phyloP scores from a whole-genome alignment of 2,113 vertebrate species.

The Uria lomvia region DNA sequence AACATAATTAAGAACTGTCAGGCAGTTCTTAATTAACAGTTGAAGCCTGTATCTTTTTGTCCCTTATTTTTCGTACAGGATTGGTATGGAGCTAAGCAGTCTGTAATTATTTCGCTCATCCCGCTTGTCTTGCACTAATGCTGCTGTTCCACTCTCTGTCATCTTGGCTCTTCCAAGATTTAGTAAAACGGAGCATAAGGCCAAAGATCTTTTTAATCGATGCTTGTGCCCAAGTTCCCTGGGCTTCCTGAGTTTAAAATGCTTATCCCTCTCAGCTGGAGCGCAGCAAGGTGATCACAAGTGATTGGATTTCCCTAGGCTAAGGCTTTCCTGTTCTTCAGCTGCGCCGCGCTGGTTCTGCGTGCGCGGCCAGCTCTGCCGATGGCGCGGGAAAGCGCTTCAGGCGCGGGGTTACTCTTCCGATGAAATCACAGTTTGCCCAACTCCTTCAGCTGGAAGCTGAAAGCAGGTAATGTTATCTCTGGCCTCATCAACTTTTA shows the following conservation, averaged over 20 bases:
- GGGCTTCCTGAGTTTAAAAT: background rate
- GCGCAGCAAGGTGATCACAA: background rate
- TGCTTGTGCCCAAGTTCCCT: background rate
- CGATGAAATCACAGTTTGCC: conserved; percentile 23
- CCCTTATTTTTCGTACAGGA: background rate
- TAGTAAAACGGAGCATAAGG: conserved; percentile 7
- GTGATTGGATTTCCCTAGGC: background rate
- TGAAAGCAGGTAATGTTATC: background rate
- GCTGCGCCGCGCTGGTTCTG: background rate
- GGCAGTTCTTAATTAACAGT: conserved; percentile 6
- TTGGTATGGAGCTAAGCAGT: background rate
- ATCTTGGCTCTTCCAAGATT: background rate
- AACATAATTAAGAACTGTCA: background rate
- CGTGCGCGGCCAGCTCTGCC: background rate
- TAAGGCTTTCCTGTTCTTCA: background rate
- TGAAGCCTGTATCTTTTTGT: background rate
- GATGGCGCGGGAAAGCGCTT: background rate
- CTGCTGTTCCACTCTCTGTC: background rate
- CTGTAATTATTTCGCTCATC: conserved; percentile 18
- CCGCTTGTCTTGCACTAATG: background rate
- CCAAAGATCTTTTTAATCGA: background rate
- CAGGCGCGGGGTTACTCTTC: background rate
- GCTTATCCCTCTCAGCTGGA: background rate
- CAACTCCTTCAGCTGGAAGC: conserved; percentile 11
- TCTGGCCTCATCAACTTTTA: background rate